Evolutionary conservation across 1,140 invertebrate species (phyloP).

Genomic region (Dreissena rostriformis): DNA sequence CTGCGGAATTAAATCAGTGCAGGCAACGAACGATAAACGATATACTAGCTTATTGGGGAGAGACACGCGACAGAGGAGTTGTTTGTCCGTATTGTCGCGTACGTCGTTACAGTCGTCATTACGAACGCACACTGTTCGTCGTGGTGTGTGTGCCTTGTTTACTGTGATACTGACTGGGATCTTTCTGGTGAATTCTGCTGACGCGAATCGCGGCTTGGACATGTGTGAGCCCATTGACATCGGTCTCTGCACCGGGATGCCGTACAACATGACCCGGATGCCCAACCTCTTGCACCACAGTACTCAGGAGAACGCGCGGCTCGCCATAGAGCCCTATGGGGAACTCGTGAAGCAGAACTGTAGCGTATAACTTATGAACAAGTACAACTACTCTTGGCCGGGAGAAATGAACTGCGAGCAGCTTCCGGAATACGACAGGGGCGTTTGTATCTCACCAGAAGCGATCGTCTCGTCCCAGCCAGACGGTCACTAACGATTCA

Average conservation of each 20-base stretch:
- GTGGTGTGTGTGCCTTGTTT: background rate
- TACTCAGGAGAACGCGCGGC: slow-evolving; percentile 78
- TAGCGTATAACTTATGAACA: slow-evolving; percentile 75
- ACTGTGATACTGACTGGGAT: slow-evolving; percentile 18
- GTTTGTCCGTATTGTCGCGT: too few relatives aligned
- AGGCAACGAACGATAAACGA: too few relatives aligned
- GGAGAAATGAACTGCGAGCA: slow-evolving; percentile 70
- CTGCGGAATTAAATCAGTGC: too few relatives aligned
- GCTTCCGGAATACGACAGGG: slow-evolving; percentile 75
- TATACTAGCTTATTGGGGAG: too few relatives aligned
- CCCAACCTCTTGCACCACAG: slow-evolving; percentile 79
- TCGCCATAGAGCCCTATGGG: slow-evolving; percentile 76
- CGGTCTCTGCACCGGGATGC: slow-evolving; percentile 77
- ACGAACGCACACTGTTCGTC: too few relatives aligned
- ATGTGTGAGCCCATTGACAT: slow-evolving; percentile 78
- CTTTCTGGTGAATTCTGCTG: background rate
- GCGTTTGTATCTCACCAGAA: slow-evolving; percentile 76
- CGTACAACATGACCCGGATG: slow-evolving; percentile 80
- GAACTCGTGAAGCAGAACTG: slow-evolving; percentile 74
- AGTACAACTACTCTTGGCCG: slow-evolving; percentile 77
- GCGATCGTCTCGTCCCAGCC: slow-evolving; percentile 72
- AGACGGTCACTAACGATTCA: slow-evolving; percentile 5
- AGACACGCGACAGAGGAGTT: too few relatives aligned
- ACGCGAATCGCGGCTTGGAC: slow-evolving; percentile 59
- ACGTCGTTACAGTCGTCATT: too few relatives aligned